Evolutionary conservation across 1,140 invertebrate species (phyloP), one percentile per base, ranked within the genome.

Genomic region (Drosophila burlai): DNA sequence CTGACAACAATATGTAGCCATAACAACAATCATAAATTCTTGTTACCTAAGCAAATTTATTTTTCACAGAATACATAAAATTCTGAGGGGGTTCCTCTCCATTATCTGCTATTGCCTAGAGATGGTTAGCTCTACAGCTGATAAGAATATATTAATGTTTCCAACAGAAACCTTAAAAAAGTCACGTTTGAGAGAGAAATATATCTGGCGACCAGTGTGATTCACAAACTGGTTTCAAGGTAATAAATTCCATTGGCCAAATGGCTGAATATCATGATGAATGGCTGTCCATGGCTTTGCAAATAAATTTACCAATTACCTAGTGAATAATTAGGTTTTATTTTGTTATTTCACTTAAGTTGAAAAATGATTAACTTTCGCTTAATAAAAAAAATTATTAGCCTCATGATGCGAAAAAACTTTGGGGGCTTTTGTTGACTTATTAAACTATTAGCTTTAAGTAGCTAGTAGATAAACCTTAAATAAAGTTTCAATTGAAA

Each of bases 161-260:
- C 9, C 4, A 47, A 18, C 21, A 21, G 29, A 68, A 43, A 34
- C 38, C 66, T 15, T 13, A 42, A 24, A 24, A 65, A 52, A 34
- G 26, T 54, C 63, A 52, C 38, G 16, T n/a, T 43, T 52, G 34
- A 42, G 43, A 34, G 11, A 6, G 34, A 47, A 55, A 58, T n/a
- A 40, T 34, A 59, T 49, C 66, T 34, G 18, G 16, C 2, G 6
- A 11, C 29, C n/a, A 9, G 2, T 26, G 46, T 52, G 66, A 69
- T 43, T 52, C 66, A 67, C 38, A 67, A 66, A 69, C 66, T 15
- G 46, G 66, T 69, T 43, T 36, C 13, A 2, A 11, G 21, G 54
- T 26, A 55, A 55, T 40, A 55, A 24, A 55, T 55, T 55, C 15
- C 9, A 55, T 16, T 55, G 54, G 21, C 61, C 61, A 50, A 46